Conservation (phyloP, 1,140 invertebrate species). For the Notospermus geniculatus region DNA sequence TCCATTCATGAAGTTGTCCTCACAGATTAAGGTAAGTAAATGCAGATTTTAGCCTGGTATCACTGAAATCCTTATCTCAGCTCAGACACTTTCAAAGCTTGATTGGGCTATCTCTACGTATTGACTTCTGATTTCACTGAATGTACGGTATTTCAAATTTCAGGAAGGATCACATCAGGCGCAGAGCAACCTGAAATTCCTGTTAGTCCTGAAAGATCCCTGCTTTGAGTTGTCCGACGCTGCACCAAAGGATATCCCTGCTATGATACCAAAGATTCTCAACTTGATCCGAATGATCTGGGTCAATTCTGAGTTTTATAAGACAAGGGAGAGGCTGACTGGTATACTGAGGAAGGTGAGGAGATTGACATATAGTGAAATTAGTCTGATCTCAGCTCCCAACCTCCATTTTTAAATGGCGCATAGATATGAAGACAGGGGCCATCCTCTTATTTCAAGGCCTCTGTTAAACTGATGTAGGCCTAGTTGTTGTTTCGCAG, state of each 20-base stretch:
- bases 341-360: conserved; percentile 67
- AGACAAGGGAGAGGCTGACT: conserved; percentile 66
- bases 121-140: too few species aligned
- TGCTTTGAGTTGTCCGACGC: conserved; percentile 66
- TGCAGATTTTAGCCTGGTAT: neutral
- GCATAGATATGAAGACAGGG: too few species aligned
- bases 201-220: conserved; percentile 71
- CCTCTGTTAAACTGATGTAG: too few species aligned
- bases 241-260: conserved; percentile 65
- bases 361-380: conserved; percentile 57
- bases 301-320: conserved; percentile 77
- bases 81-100: too few species aligned
- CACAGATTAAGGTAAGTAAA: conserved; percentile 52
- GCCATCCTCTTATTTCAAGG: too few species aligned
- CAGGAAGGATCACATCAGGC: conserved; percentile 67
- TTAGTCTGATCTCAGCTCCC: too few species aligned
- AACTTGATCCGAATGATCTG: conserved; percentile 77
- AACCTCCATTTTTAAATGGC: too few species aligned
- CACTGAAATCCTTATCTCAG: neutral
- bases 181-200: conserved; percentile 76
- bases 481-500: too few species aligned
- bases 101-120: too few species aligned
- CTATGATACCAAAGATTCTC: conserved; percentile 69
- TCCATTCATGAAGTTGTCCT: conserved; percentile 63
- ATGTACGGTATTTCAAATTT: conserved; percentile 64